Conservation (phyloP, 2,888 invertebrate species). For the Tinea pellionella region DNA sequence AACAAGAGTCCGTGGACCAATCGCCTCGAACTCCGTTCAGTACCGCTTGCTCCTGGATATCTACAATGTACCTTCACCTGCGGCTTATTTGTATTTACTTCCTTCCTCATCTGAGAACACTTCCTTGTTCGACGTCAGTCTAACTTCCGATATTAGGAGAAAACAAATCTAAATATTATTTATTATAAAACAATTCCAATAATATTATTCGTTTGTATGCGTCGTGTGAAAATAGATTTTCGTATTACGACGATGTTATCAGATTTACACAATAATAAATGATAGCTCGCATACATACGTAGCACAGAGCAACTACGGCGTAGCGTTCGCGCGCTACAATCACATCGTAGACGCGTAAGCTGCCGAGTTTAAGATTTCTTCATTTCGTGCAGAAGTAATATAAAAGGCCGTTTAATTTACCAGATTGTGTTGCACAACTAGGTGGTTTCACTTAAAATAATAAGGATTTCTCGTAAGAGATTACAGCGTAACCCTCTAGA, state of each 20-base stretch:
- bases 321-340: not conserved
- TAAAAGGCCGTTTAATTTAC: not conserved
- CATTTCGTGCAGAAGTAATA: not conserved
- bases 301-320: not conserved
- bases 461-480: conserved; percentile 49
- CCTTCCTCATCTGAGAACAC: conserved; percentile 12
- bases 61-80: not conserved
- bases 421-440: conserved; percentile 16
- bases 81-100: not conserved
- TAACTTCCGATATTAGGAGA: not conserved
- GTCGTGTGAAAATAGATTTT: too few species aligned
- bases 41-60: not conserved
- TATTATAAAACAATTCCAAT: not conserved
- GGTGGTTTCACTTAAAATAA: conserved; percentile 49
- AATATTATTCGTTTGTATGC: too few species aligned
- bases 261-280: too few species aligned
- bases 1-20: conserved; percentile 20
- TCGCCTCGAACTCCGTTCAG: conserved; percentile 10
- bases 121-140: not conserved
- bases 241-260: too few species aligned
- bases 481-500: conserved; percentile 44
- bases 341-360: not conserved
- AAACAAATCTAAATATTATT: not conserved
- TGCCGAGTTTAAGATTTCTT: not conserved
- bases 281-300: not conserved